Conservation (phyloP, 2,888 invertebrate genomes). For the Hesperia comma region DNA sequence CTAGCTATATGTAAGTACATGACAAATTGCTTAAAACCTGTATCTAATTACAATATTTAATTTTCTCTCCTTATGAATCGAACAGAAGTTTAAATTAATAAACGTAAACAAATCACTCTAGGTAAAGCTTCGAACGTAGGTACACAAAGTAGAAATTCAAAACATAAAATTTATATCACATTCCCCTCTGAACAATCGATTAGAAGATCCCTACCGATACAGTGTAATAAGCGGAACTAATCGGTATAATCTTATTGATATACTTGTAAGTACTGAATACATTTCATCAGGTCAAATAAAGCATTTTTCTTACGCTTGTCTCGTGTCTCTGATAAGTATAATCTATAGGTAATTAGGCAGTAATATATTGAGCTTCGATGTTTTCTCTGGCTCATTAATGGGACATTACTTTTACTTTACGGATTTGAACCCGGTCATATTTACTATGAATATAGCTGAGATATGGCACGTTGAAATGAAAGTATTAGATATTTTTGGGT, state of each 20-base stretch:
- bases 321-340: slow-evolving; percentile 68
- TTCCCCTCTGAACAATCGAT: slow-evolving; percentile 8
- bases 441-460: slow-evolving; percentile 53
- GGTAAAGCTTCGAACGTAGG: neutral
- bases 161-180: slow-evolving; percentile 6
- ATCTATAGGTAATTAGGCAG: slow-evolving; percentile 77
- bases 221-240: slow-evolving; percentile 50
- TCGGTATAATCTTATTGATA: slow-evolving; percentile 69
- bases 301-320: slow-evolving; percentile 64
- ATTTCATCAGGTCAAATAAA: slow-evolving; percentile 71
- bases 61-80: too few species aligned
- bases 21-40: too few species aligned
- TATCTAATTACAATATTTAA: too few species aligned
- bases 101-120: too few species aligned
- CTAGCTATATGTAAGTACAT: too few species aligned
- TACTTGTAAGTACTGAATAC: slow-evolving; percentile 70
- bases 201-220: slow-evolving; percentile 29
- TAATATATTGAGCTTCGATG: slow-evolving; percentile 77
- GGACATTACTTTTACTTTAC: slow-evolving; percentile 72
- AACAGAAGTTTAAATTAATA: too few species aligned
- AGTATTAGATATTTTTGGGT: slow-evolving; percentile 38
- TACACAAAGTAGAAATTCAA: neutral
- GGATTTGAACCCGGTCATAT: slow-evolving; percentile 58
- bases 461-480: slow-evolving; percentile 31
- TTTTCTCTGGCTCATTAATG: slow-evolving; percentile 73